Percentiles rank a stretch among this genome's conserved stretches.
Conservation (phyloP, 2,888 invertebrate genomes). For the Dioctria rufipes region DNA sequence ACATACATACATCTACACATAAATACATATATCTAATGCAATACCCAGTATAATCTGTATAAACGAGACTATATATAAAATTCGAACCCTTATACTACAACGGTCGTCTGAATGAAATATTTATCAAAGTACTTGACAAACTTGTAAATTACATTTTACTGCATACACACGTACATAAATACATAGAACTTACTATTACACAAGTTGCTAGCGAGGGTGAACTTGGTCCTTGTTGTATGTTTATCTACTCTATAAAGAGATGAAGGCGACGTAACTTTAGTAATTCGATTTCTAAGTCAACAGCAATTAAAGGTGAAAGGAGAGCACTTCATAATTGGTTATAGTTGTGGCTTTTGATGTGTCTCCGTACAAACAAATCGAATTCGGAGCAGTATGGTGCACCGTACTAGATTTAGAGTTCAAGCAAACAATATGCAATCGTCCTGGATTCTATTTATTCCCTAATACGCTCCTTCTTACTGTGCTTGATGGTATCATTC, state of each 20-base stretch:
- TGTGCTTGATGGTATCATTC: no score
- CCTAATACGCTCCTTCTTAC: no score
- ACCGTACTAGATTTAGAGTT: no score
- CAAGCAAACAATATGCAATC: not conserved
- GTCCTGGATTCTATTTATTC: not conserved
- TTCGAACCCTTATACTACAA: no score
- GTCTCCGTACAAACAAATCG: not conserved
- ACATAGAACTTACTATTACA: not conserved
- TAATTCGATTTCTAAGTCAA: conserved; percentile 38
- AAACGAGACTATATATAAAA: no score
- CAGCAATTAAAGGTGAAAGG: conserved; percentile 35
- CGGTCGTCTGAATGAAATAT: no score
- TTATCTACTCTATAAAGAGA: no score
- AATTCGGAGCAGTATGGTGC: no score
- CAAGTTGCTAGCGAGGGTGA: not conserved
- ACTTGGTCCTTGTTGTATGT: not conserved
- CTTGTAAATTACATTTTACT: conserved; percentile 18
- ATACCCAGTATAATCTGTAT: no score
- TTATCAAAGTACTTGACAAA: conserved; percentile 8
- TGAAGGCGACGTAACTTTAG: not conserved
- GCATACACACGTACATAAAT: not conserved
- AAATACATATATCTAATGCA: no score
- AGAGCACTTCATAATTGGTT: conserved; percentile 14
- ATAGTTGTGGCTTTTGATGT: not conserved
- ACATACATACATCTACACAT: no score